A percentile compares a stretch with the other conserved stretches of the same genome.
Conservation (phyloP, 2,113 vertebrate genomes). For the Psephotus haematonotus region DNA sequence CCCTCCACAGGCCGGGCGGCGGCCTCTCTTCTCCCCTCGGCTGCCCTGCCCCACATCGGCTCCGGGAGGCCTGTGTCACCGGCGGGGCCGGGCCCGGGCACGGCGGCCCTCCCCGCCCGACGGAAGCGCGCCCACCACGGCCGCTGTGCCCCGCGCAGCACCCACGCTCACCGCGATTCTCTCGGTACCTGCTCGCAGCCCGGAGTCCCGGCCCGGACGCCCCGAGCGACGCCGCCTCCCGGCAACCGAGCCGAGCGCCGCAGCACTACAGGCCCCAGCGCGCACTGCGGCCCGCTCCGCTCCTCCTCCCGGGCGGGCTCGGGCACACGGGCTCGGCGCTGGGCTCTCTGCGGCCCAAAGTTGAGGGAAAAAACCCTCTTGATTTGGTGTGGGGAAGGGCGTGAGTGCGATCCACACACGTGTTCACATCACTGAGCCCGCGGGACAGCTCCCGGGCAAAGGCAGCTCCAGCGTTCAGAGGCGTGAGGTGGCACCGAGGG, state of each 20-base stretch:
- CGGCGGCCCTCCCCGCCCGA: neutral
- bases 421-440: rapidly evolving
- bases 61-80: neutral
- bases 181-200: neutral
- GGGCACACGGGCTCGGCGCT: rapidly evolving
- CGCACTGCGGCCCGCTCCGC: neutral
- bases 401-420: rapidly evolving
- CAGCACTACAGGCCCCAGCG: neutral
- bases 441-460: neutral
- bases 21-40: neutral
- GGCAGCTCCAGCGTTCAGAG: neutral
- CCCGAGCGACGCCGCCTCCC: too few relatives aligned
- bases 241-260: neutral
- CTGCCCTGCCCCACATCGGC: neutral
- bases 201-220: neutral
- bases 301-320: neutral
- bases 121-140: neutral
- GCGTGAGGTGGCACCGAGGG: rapidly evolving
- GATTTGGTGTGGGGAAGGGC: rapidly evolving
- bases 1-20: neutral
- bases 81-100: too few relatives aligned
- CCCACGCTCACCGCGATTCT: too few relatives aligned
- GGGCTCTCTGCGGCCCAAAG: rapidly evolving
- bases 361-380: rapidly evolving
- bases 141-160: neutral